Evolutionary conservation across 2,797 vertebrate species (phyloP), one percentile per base, ranked within the genome.

Genomic region (Channallabes apus): DNA sequence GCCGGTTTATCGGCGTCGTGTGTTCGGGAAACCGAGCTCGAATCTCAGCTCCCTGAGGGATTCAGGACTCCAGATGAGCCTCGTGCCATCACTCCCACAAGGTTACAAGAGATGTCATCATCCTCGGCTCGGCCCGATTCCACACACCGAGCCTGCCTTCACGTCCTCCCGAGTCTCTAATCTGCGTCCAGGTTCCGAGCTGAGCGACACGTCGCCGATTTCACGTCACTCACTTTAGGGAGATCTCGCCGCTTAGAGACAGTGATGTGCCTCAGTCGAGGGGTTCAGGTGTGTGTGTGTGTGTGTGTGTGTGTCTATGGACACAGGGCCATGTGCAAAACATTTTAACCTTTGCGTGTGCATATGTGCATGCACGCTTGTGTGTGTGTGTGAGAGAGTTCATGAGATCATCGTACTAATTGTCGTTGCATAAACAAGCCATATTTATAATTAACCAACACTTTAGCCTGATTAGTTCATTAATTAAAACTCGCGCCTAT

Each of bases 51-150:
- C 64, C 46, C 27, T n/a, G 20, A 38, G 35, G 51, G 80, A 71
- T 58, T 38, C 51, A 17, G 54, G 54, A 35, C 29, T 6, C 17
- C 27, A 24, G 46, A 18, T 20, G 46, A 77, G 82, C 84, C 84
- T 6, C 64, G 51, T 82, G 83, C 81, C 81, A 82, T n/a, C n/a
- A 85, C 1, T 82, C 86, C 84, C 20, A 46, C 78, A 54, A 79
- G 32, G 76, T 89, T 89, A 65, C 88, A 68, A 41, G 41, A 24
- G 73, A 83, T 89, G 82, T 87, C 88, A 87, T 88, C 88, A 88
- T 83, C 87, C 11, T 35, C 56, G 68, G 69, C 76, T 77, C 27
- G 56, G 75, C 29, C 56, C 29, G 8, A 59, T 35, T 59, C 75
- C 56, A 35, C 56, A 5, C 79, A 18, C 62, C 3, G 62, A 54